Base-by-base conservation (phyloP, 2,888 invertebrate genomes). In the Andrena camellia region DNA sequence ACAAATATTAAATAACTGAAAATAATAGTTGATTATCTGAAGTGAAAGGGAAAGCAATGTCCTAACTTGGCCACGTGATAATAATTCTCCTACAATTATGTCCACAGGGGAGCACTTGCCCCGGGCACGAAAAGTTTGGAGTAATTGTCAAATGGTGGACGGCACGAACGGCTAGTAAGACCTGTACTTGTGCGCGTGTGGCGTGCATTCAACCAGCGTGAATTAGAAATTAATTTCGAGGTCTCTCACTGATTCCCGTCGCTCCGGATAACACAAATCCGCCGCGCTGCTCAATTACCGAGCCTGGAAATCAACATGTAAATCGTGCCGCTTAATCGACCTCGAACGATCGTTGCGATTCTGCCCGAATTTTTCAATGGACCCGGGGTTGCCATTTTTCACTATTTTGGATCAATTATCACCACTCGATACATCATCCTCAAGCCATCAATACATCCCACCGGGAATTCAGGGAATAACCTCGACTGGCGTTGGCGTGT, bases 161-260 rank as follows among this genome's bases (percentile, higher is more conserved):
- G 42, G 42, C 13, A 17, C 17, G 17, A 42, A 17, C 13, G n/a
- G 20, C 23, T 13, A 60, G 70, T 59, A 48, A 48, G 33, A 57
- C 13, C 23, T 73, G 63, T 68, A 29, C 33, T 10, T 10, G 7
- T 17, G 10, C 31, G 23, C 29, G 5, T 17, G 42, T 60, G 68
- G 63, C 64, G 35, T 54, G 26, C 50, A 54, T 72, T 80, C 72
- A 71, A 73, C 67, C 80, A 64, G 13, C 69, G 72, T 71, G 69
- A 80, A 81, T 73, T 69, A 80, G 68, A 73, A 73, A 73, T 78
- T 81, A 79, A 81, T 73, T 73, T 80, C 69, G n/a, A 69, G 31
- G n/a, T 6, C 62, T 66, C 66, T 26, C 7, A n/a, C 7, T 52
- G 52, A 60, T 20, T 74, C 57, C 5, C 23, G 54, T 31, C 26